These are phyloP conservation scores for Salmo trutta DNA, from an alignment of 2,797 vertebrate species.

Conservation along the genomic window DNA sequence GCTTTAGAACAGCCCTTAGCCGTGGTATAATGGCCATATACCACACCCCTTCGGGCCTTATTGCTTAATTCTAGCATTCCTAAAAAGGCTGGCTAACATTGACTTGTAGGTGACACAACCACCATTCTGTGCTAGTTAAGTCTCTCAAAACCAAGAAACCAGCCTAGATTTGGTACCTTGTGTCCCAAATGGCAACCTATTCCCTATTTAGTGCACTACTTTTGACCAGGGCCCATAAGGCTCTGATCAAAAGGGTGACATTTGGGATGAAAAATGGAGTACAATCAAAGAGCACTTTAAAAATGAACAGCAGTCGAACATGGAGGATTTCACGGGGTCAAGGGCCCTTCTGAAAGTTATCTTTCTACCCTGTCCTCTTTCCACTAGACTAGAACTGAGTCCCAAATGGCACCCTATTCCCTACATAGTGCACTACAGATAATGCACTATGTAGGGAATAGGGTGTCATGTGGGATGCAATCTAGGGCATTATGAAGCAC, in stretches of 20 bases:
- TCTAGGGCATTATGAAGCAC: not conserved
- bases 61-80: not conserved
- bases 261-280: not conserved
- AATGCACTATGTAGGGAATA: not conserved
- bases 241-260: not conserved
- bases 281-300: constrained; percentile 33
- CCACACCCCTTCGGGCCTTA: too few relatives aligned
- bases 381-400: not conserved
- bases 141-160: not conserved
- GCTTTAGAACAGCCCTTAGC: too few relatives aligned
- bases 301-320: not conserved
- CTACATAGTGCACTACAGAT: not conserved
- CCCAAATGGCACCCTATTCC: not conserved
- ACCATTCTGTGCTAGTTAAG: not conserved
- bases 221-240: not conserved
- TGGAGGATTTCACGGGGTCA: not conserved
- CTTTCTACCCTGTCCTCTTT: not conserved
- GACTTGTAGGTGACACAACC: not conserved
- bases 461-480: not conserved
- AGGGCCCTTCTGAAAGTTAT: not conserved
- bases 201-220: not conserved
- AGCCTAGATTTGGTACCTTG: not conserved
- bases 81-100: not conserved
- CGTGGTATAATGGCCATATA: too few relatives aligned
- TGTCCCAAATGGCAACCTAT: not conserved